phyloP scores from a whole-genome alignment of 2,888 invertebrate genomes.

The Norana najaformis region DNA sequence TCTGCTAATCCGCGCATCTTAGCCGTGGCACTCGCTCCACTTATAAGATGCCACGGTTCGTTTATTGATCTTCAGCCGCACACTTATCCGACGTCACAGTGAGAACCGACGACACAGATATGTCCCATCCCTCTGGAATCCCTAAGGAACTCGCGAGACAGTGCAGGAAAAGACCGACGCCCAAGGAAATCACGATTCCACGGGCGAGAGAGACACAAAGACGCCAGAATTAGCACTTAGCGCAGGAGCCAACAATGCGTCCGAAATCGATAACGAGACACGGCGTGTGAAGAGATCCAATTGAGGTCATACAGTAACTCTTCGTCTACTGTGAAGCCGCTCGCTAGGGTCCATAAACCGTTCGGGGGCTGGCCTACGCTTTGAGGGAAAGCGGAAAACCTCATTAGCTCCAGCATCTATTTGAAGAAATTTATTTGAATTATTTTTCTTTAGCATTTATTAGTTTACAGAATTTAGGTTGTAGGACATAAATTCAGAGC shows the following conservation, averaged over 20 bases:
- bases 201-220: background rate
- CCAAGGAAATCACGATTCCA: background rate
- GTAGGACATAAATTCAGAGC: background rate
- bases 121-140: background rate
- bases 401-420: slow-evolving; percentile 1
- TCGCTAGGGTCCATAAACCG: background rate
- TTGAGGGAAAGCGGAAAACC: background rate
- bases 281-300: background rate
- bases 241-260: background rate
- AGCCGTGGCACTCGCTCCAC: background rate
- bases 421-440: background rate
- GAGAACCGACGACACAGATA: no score
- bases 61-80: background rate
- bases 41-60: no score
- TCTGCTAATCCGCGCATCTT: background rate
- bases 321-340: background rate
- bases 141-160: background rate
- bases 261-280: background rate
- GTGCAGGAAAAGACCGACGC: background rate
- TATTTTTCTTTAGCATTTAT: background rate
- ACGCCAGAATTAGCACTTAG: background rate
- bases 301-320: background rate
- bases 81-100: background rate
- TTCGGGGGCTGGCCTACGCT: background rate
- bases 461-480: background rate